These are phyloP conservation scores for Dasyurus viverrinus DNA, from an alignment of 2,113 vertebrate genomes.

Conservation along the genomic window DNA sequence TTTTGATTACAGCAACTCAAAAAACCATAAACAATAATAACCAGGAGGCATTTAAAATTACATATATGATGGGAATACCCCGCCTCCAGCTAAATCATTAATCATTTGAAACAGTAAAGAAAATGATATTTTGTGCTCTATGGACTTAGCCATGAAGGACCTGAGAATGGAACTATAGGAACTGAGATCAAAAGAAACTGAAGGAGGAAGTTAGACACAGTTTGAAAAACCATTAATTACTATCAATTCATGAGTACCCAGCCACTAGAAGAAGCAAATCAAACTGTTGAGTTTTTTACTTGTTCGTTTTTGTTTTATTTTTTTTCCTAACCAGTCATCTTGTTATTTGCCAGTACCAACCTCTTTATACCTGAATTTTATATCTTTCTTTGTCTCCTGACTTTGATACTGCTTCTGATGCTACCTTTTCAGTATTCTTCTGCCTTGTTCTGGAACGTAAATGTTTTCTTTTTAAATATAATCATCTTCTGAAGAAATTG, in stretches of 20 bases:
- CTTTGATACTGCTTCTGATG: not conserved
- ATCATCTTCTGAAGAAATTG: not conserved
- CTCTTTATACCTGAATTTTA: no score
- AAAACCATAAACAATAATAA: not conserved
- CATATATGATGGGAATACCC: not conserved
- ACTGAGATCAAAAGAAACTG: not conserved
- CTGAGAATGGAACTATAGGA: not conserved
- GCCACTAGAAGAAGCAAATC: not conserved
- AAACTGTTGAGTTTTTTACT: no score
- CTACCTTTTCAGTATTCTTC: not conserved
- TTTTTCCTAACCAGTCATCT: not conserved
- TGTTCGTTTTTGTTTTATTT: no score
- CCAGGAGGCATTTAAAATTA: not conserved
- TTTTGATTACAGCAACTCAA: not conserved
- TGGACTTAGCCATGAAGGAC: not conserved
- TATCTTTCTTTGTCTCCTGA: not conserved
- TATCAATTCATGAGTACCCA: not conserved
- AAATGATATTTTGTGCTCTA: not conserved
- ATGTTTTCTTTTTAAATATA: not conserved
- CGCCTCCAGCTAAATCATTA: not conserved
- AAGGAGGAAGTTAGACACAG: not conserved
- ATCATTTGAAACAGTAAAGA: not conserved
- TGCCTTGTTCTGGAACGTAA: not conserved
- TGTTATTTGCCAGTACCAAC: not conserved
- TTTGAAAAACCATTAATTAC: not conserved